phyloP scores from a whole-genome alignment of 2,113 vertebrate genomes.

The Brachypodius melanocephalos region DNA sequence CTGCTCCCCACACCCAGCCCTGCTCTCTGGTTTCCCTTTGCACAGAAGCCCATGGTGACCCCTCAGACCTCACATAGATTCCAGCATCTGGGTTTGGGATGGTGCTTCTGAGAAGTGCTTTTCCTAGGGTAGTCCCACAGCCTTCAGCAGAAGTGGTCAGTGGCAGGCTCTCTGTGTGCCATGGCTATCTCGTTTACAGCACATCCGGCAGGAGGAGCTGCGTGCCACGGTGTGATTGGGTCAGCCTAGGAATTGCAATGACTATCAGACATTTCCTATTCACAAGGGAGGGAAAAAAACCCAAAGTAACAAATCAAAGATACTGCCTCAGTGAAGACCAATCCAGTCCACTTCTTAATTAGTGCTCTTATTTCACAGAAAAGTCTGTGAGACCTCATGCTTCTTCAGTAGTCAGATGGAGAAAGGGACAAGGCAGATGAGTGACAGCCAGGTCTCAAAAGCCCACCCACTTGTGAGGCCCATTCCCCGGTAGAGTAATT shows the following conservation, averaged over 20 bases:
- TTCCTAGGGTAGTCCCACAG: neutral
- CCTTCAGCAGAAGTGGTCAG: neutral
- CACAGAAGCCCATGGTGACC: rapidly evolving
- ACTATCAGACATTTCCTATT: neutral
- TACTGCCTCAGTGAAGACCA: neutral
- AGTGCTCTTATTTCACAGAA: neutral
- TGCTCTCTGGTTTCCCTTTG: neutral
- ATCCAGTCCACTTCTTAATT: neutral
- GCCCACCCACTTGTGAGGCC: neutral
- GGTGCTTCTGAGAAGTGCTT: neutral
- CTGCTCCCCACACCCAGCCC: rapidly evolving
- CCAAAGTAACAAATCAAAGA: neutral
- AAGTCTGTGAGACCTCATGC: neutral
- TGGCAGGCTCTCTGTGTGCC: neutral
- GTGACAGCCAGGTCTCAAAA: neutral
- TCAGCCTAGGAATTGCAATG: neutral
- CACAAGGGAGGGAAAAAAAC: neutral
- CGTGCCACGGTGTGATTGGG: neutral
- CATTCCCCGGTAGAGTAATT: conserved; percentile 38
- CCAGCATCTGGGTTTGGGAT: rapidly evolving
- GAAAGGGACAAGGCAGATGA: neutral
- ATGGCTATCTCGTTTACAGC: neutral
- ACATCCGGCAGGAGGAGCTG: neutral
- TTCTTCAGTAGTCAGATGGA: neutral
- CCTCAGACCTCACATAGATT: rapidly evolving